Evolutionary conservation across 2,113 vertebrate species (phyloP).

Genomic region (Brachypodius melanocephalos): DNA sequence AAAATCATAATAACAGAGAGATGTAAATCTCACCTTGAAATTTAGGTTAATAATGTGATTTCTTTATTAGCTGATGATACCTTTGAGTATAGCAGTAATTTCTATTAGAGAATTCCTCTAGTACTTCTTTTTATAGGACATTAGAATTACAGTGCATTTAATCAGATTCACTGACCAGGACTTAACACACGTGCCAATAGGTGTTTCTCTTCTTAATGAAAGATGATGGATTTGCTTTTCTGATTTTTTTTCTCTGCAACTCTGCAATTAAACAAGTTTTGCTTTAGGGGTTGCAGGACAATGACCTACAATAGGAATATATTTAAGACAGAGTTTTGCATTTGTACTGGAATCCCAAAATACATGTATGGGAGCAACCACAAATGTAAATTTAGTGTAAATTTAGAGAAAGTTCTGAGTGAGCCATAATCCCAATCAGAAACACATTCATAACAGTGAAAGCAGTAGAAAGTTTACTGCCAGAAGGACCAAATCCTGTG

Average conservation of each 20-base stretch:
- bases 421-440: not conserved
- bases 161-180: not conserved
- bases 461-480: not conserved
- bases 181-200: not conserved
- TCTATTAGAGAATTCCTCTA: not conserved
- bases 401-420: not conserved
- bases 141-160: not conserved
- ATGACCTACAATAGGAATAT: not conserved
- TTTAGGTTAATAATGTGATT: not conserved
- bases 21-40: not conserved
- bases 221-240: not conserved
- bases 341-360: not conserved
- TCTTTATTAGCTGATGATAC: not conserved
- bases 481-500: not conserved
- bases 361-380: not conserved
- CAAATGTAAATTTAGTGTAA: not conserved
- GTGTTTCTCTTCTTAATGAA: not conserved
- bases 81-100: not conserved
- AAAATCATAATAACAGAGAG: not conserved
- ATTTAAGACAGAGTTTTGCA: not conserved
- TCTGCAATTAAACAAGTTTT: not conserved
- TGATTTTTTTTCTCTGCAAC: not conserved
- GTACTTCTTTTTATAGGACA: not conserved
- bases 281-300: not conserved
- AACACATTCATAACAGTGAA: not conserved